These are phyloP conservation scores for Nipponia nippon DNA, from an alignment of 2,113 vertebrate species.

Conservation along the genomic window DNA sequence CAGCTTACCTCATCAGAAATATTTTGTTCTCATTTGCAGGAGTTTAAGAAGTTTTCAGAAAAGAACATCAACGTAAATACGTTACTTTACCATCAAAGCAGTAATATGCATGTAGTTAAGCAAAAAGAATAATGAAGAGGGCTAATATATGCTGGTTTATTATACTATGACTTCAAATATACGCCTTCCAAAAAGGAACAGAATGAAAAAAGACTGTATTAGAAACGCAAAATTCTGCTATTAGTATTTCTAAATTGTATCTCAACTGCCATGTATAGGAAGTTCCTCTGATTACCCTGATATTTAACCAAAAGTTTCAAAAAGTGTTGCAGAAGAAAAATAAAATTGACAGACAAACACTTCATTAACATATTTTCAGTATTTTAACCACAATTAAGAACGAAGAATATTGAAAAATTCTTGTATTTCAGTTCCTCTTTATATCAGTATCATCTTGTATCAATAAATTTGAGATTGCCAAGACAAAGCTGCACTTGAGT, in stretches of 20 bases:
- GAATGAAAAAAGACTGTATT: not conserved
- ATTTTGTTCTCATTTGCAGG: not conserved
- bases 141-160: not conserved
- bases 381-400: not conserved
- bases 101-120: not conserved
- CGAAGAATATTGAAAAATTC: not conserved
- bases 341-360: not conserved
- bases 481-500: not conserved
- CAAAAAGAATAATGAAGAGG: not conserved
- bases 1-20: not conserved
- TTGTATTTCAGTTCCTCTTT: not conserved
- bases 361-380: not conserved
- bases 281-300: not conserved
- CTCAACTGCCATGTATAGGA: not conserved
- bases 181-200: not conserved
- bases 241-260: not conserved
- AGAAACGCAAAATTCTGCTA: not conserved
- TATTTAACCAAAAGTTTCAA: not conserved
- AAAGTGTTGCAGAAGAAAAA: not conserved
- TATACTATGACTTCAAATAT: not conserved
- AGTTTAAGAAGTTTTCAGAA: not conserved
- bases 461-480: not conserved
- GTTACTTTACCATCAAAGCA: not conserved
- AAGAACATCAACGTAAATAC: not conserved
- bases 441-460: rapidly evolving